These are phyloP conservation scores for Brachionus asplanchnoidis DNA, from an alignment of 1,140 invertebrate genomes.

Conservation along the genomic window DNA sequence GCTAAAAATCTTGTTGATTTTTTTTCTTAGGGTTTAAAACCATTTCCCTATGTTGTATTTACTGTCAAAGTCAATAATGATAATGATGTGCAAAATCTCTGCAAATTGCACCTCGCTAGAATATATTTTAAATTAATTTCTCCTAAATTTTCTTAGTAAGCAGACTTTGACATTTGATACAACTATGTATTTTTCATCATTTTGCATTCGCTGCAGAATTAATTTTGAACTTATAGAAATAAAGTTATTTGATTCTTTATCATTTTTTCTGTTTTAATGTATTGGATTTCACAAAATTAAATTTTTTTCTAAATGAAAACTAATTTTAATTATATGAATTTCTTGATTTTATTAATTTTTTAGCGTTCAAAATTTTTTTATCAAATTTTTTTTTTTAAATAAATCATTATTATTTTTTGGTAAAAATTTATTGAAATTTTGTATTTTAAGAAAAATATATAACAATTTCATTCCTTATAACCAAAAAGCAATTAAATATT, in stretches of 20 bases:
- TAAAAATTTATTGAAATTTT: background rate
- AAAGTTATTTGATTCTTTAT: background rate
- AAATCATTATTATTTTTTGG: background rate
- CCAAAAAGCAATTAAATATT: background rate
- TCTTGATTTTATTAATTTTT: background rate
- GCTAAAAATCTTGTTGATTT: too few relatives aligned
- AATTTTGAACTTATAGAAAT: background rate
- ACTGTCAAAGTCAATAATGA: too few relatives aligned
- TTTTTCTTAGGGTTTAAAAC: too few relatives aligned
- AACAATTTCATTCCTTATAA: background rate
- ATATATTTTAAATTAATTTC: too few relatives aligned
- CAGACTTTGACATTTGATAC: too few relatives aligned
- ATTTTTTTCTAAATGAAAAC: background rate
- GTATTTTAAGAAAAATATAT: background rate
- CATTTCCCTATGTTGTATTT: too few relatives aligned
- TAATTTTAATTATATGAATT: too few relatives aligned
- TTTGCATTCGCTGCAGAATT: background rate
- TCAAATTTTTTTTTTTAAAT: background rate
- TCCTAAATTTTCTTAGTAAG: too few relatives aligned
- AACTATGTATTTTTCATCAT: background rate
- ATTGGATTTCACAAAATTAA: background rate
- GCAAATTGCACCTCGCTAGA: background rate
- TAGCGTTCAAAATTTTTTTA: background rate
- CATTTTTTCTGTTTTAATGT: background rate
- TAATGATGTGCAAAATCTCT: background rate